Evolutionary conservation across 2,797 vertebrate genomes (phyloP).

Genomic region (Pachyuromys duprasi): DNA sequence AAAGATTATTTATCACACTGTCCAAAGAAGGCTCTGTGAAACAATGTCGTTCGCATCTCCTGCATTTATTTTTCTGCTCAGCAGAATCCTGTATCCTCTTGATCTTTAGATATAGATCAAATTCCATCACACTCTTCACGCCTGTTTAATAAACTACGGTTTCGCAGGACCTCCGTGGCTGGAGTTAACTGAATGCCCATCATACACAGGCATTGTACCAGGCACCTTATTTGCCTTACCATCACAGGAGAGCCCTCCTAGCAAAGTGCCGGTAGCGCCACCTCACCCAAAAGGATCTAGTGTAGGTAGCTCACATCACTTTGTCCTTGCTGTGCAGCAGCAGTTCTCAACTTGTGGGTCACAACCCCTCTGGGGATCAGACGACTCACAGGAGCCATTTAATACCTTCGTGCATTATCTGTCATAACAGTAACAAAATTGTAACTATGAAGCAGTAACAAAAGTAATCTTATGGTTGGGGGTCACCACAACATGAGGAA

Average conservation of each 20-base stretch:
- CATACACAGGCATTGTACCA: neutral
- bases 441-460: neutral
- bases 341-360: neutral
- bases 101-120: neutral
- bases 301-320: neutral
- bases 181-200: neutral
- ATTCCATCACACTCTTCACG: neutral
- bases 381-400: neutral
- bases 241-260: neutral
- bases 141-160: neutral
- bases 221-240: neutral
- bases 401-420: neutral
- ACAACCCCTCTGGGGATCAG: neutral
- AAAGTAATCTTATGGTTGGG: neutral
- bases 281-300: neutral
- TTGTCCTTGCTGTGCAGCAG: neutral
- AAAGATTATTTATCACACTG: neutral
- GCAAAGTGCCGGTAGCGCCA: neutral
- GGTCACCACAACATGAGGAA: neutral
- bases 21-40: neutral
- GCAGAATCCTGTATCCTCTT: neutral
- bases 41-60: neutral
- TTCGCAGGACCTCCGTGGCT: neutral
- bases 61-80: constrained; percentile 1
- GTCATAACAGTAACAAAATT: neutral